Evolutionary conservation across 2,888 invertebrate genomes (phyloP).

Genomic region (Glaucopsyche alexis): DNA sequence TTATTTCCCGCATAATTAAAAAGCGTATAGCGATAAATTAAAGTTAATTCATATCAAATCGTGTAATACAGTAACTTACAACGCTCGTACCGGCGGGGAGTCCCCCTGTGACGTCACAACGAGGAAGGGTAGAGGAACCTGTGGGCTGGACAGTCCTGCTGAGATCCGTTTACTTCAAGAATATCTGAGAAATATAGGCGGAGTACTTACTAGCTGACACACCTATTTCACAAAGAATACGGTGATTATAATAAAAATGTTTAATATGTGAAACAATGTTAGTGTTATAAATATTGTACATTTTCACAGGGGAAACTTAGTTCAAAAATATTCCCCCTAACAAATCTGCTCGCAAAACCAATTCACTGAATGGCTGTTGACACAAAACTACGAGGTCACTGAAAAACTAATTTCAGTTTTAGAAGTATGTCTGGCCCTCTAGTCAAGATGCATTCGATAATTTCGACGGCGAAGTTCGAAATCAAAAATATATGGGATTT

Average conservation of each 20-base stretch:
- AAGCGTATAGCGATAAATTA: constrained; percentile 59
- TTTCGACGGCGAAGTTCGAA: too few species aligned
- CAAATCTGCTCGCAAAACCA: too few species aligned
- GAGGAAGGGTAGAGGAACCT: constrained; percentile 30
- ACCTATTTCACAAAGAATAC: constrained; percentile 35
- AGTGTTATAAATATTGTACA: background rate
- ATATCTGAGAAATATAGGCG: constrained; percentile 38
- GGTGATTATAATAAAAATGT: constrained; percentile 32
- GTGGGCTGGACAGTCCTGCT: constrained; percentile 56
- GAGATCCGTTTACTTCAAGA: constrained; percentile 38
- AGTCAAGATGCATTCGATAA: too few species aligned
- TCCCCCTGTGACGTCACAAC: constrained; percentile 29
- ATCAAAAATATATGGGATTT: too few species aligned
- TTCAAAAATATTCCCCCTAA: too few species aligned
- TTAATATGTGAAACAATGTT: constrained; percentile 19
- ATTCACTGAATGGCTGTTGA: too few species aligned
- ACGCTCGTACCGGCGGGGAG: constrained; percentile 55
- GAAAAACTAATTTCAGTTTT: too few species aligned
- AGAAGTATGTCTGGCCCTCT: too few species aligned
- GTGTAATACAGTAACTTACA: constrained; percentile 54
- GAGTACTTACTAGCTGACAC: constrained; percentile 32
- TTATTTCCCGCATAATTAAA: constrained; percentile 24
- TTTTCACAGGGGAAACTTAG: background rate
- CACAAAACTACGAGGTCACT: too few species aligned
- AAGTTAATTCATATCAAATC: constrained; percentile 58